phyloP scores from a whole-genome alignment of 2,888 invertebrate genomes.

The Melipona bicolor region DNA sequence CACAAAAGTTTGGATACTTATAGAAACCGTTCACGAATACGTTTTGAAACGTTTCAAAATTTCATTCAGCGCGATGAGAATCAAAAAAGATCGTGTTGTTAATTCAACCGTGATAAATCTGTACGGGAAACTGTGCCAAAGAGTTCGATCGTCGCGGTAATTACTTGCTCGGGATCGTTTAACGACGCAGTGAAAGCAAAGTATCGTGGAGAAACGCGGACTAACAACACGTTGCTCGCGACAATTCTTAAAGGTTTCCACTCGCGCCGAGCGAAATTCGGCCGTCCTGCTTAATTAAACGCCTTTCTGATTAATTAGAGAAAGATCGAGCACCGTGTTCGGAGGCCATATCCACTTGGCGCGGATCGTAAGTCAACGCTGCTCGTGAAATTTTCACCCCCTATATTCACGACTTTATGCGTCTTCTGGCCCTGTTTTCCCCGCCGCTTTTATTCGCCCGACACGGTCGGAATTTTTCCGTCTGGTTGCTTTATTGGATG shows the following conservation, averaged over 20 bases:
- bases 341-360: slow-evolving; percentile 38
- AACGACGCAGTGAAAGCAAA: no score
- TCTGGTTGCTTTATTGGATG: slow-evolving; percentile 49
- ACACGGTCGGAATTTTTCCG: slow-evolving; percentile 52
- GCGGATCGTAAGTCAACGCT: slow-evolving; percentile 49
- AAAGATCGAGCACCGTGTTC: slow-evolving; percentile 62
- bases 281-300: slow-evolving; percentile 78
- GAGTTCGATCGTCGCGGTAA: no score
- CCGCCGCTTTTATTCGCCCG: slow-evolving; percentile 53
- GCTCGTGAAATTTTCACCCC: slow-evolving; percentile 64
- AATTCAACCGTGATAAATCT: no score
- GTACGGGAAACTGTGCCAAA: no score
- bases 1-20: no score
- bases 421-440: slow-evolving; percentile 7
- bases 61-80: no score
- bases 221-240: slow-evolving; percentile 27
- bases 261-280: slow-evolving; percentile 34
- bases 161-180: no score
- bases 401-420: background rate
- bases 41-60: no score
- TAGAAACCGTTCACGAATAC: no score
- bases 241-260: slow-evolving; percentile 38
- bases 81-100: no score
- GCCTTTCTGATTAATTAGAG: slow-evolving; percentile 75
- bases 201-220: background rate